Evolutionary conservation across 2,113 vertebrate genomes (phyloP).

Genomic region (Tragelaphus scriptus): DNA sequence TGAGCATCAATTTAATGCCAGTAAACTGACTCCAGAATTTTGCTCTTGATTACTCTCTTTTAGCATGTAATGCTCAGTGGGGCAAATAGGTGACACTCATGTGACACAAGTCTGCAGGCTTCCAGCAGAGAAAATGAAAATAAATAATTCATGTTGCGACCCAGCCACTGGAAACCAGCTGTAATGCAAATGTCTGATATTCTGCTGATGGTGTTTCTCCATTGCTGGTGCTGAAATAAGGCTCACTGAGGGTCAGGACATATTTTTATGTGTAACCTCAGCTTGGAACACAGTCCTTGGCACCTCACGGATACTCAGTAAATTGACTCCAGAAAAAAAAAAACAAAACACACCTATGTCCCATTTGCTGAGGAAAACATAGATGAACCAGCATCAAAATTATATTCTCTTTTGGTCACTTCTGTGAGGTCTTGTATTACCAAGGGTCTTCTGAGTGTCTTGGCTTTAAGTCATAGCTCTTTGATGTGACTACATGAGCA

Average conservation of each 20-base stretch:
- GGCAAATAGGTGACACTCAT: neutral
- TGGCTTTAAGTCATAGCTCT: neutral
- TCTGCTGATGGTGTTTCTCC: neutral
- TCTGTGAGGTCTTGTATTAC: neutral
- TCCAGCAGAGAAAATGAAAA: neutral
- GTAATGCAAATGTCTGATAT: neutral
- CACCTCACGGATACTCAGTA: neutral
- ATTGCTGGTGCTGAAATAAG: neutral
- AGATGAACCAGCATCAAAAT: neutral
- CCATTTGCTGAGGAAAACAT: neutral
- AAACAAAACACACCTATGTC: neutral
- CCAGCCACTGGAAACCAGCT: neutral
- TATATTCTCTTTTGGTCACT: neutral
- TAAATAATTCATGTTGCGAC: neutral
- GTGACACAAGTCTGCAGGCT: neutral
- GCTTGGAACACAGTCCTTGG: neutral
- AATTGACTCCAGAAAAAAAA: neutral
- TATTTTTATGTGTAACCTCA: neutral
- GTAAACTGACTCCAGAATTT: neutral
- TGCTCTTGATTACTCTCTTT: neutral
- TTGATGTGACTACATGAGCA: neutral
- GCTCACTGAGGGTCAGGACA: neutral
- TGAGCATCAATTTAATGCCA: neutral
- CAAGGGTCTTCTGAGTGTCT: neutral
- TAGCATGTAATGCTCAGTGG: neutral